phyloP scores from a whole-genome alignment of 2,797 vertebrate species.

The Masticophis lateralis region DNA sequence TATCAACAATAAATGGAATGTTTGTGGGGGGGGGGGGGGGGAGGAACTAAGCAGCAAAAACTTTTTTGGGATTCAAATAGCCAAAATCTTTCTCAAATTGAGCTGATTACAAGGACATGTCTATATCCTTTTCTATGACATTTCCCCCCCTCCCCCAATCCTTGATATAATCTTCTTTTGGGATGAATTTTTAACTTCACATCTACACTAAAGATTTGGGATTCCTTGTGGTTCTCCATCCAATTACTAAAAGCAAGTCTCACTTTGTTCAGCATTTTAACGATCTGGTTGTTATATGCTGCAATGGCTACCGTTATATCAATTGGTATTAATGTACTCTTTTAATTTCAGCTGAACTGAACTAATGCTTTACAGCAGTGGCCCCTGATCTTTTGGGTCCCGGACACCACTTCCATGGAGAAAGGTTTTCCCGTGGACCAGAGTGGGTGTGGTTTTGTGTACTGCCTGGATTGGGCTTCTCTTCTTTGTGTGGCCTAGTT shows the following conservation, averaged over 20 bases:
- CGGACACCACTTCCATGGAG: too few relatives aligned
- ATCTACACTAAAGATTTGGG: background rate
- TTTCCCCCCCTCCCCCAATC: background rate
- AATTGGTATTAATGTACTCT: background rate
- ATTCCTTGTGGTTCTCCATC: background rate
- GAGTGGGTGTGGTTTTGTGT: too few relatives aligned
- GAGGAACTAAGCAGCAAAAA: background rate
- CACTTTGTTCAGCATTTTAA: background rate
- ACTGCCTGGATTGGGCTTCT: too few relatives aligned
- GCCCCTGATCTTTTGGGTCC: too few relatives aligned
- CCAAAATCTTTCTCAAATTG: background rate
- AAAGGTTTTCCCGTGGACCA: too few relatives aligned
- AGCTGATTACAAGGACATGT: background rate
- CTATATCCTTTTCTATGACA: background rate
- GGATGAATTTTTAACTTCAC: background rate
- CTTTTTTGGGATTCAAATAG: background rate
- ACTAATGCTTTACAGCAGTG: too few relatives aligned
- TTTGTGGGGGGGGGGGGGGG: background rate
- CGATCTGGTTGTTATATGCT: background rate
- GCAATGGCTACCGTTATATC: background rate
- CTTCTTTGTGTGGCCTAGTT: too few relatives aligned
- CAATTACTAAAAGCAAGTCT: background rate
- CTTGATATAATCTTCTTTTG: background rate
- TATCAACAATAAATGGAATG: background rate
- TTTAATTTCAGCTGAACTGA: background rate